Evolutionary conservation across 2,797 vertebrate species (phyloP), one percentile per base, ranked within the genome.

Genomic region (Tadarida brasiliensis): DNA sequence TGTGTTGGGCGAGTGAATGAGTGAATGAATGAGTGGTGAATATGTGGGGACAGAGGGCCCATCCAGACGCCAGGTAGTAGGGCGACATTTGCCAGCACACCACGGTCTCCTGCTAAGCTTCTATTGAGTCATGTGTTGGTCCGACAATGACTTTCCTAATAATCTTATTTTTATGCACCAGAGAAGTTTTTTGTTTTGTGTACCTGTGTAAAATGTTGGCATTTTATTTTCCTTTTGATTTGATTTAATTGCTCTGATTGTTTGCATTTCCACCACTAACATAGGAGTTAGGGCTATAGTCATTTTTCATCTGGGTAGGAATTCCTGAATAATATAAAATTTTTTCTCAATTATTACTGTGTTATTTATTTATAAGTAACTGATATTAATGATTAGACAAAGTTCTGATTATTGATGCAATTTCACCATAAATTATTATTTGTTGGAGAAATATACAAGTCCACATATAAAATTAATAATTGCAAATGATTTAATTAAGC

Each of bases 211-310:
- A 74, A 76, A 78, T 78, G 35, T 51, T 44, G 35, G 24, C 15
- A 73, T 74, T 92, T 47, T 92, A 14, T 51, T 84, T 92, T 63
- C 49, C 26, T 73, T 91, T 87, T 68, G 6, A 61, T 39, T 63
- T 92, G 4, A 61, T 39, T 63, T 92, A 90, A 76, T 56, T 70
- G 12, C 22, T 77, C 61, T 63, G 49, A 70, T 35, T 91, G 54
- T 56, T 76, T 33, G 12, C 20, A 26, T 63, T 86, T 20, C 24
- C 16, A n/a, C 20, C 24, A 61, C 8, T 54, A 19, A 54, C 11
- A 57, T 22, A 71, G 33, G 26, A 16, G 59, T n/a, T 24, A 68
- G 3, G 10, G 30, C 47, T 20, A 81, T 59, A 3, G 33, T 26
- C n/a, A 54, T 78, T 91, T 90, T 84, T 74, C 54, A 67, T 74